These are phyloP conservation scores for Palloptera scutellata DNA, from an alignment of 2,888 invertebrate species.

Conservation along the genomic window DNA sequence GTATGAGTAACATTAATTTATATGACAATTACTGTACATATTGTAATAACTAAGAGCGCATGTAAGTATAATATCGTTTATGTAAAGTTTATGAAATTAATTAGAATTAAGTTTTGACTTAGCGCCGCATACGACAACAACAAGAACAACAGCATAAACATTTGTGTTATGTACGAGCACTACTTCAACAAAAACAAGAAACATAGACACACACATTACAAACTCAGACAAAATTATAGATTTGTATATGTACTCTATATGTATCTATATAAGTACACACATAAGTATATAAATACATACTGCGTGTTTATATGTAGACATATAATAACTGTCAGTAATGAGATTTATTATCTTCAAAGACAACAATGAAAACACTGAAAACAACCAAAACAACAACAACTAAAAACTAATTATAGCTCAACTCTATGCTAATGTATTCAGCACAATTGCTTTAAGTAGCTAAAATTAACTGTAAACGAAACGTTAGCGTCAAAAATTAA, in stretches of 20 bases:
- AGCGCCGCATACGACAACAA: neutral
- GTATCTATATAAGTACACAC: neutral
- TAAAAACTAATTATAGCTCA: slow-evolving; percentile 53
- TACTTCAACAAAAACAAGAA: slow-evolving; percentile 11
- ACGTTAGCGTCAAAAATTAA: slow-evolving; percentile 5
- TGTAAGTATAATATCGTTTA: slow-evolving; percentile 4
- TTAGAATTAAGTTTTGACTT: slow-evolving; percentile 27
- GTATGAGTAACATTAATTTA: slow-evolving; percentile 23
- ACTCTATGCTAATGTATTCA: slow-evolving; percentile 53
- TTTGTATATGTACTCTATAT: neutral
- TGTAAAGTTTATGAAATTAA: slow-evolving; percentile 8
- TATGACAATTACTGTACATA: slow-evolving; percentile 22
- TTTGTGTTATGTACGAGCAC: slow-evolving; percentile 1
- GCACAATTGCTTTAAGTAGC: slow-evolving; percentile 33
- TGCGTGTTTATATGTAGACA: neutral
- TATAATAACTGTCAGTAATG: slow-evolving; percentile 17
- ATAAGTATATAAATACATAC: neutral
- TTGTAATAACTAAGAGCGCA: slow-evolving; percentile 6
- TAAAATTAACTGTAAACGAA: neutral
- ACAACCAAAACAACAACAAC: slow-evolving; percentile 10
- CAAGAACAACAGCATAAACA: neutral
- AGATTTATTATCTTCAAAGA: slow-evolving; percentile 24
- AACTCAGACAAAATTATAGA: neutral
- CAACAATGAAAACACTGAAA: slow-evolving; percentile 32
- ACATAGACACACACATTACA: slow-evolving; percentile 3